A percentile compares a stretch with the other conserved stretches of the same genome.
These are phyloP conservation scores for Stigmatopora nigra DNA, from an alignment of 2,113 vertebrate species.

Conservation along the genomic window DNA sequence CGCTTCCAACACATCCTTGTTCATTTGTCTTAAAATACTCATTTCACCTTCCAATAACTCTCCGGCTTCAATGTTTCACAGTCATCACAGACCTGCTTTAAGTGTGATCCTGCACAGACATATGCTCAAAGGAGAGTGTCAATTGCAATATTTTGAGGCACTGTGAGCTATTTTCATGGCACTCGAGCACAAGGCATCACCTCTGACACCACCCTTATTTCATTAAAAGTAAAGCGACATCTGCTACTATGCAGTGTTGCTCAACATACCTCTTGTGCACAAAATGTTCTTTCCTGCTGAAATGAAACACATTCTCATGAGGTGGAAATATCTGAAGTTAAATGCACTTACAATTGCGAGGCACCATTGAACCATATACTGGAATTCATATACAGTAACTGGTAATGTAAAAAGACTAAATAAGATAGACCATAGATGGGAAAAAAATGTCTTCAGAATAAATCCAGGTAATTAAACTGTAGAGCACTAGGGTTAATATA, in stretches of 20 bases:
- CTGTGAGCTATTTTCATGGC: slow-evolving; percentile 35
- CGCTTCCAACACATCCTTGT: not conserved
- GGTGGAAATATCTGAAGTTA: not conserved
- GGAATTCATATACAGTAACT: not conserved
- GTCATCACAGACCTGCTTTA: not conserved
- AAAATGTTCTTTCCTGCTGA: slow-evolving; percentile 2
- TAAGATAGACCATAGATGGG: not conserved
- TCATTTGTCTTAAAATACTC: not conserved
- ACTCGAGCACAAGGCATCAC: slow-evolving; percentile 33
- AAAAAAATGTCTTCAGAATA: no score
- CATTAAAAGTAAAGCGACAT: slow-evolving; percentile 22
- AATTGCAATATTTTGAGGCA: slow-evolving; percentile 39
- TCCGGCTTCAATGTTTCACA: not conserved
- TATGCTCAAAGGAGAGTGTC: slow-evolving; percentile 21
- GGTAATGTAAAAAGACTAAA: not conserved
- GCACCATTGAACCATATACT: no score
- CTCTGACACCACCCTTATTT: slow-evolving; percentile 22
- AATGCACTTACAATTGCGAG: not conserved
- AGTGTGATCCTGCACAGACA: not conserved
- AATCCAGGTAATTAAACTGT: no score
- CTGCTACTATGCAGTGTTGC: slow-evolving; percentile 19
- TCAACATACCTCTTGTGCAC: slow-evolving; percentile 1
- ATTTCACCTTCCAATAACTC: not conserved
- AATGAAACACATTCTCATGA: not conserved
- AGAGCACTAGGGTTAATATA: no score